Evolutionary conservation across 2,888 invertebrate genomes (phyloP), one percentile per base, ranked within the genome.

Genomic region (Zele albiditarsus): DNA sequence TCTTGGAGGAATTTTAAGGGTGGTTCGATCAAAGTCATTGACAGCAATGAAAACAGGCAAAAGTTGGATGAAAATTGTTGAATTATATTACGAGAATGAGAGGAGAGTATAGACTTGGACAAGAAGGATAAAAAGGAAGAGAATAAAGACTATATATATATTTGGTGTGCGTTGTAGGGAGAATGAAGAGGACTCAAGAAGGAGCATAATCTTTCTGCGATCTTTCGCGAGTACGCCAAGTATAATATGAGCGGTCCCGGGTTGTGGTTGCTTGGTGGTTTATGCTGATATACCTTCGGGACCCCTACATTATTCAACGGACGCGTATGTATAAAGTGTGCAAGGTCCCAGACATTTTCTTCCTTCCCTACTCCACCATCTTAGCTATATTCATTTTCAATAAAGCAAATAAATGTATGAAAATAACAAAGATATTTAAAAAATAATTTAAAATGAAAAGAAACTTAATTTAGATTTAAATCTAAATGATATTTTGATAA

Each of bases 221-320:
- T 87, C 86, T 87, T 82, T 82, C 82, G 85, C 85, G 84, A 84
- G 83, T 84, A 83, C 83, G 83, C 83, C 83, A 84, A 85, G 84
- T 84, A 84, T 82, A 79, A 75, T 71, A 68, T 65, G 74, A 71
- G 74, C 58, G 63, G 58, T 66, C 57, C 76, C 71, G 72, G 71
- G 75, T 71, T 76, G 63, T 77, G 62, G 77, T 76, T 78, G 77
- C 78, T 78, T 75, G 75, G 75, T 83, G 82, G 80, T 82, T 84
- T 86, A 84, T 81, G 82, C 84, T 81, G 85, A 86, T 85, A 86
- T 85, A 66, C 72, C 60, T 82, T 81, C 78, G 79, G 80, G 82
- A 81, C 79, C 83, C 82, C 82, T 85, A 84, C 84, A 85, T 85
- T 86, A 86, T 86, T 87, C 84, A 84, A 81, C 75, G 77, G 67